A percentile compares a stretch with the other conserved stretches of the same genome.
Evolutionary conservation across 2,888 invertebrate species (phyloP).

Genomic region (Cryptocheilus praepositus): DNA sequence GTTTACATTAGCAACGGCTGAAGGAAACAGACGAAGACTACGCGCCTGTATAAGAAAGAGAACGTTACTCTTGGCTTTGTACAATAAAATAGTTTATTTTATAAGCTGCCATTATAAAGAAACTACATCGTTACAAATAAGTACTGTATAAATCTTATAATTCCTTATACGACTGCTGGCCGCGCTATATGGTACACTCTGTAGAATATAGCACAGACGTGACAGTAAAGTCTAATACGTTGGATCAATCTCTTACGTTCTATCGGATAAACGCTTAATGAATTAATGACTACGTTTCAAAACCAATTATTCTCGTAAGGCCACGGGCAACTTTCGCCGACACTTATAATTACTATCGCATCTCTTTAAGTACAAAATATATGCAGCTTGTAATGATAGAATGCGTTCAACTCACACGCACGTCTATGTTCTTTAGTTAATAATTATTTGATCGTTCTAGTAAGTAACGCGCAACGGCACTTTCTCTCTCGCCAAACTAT

Average conservation of each 20-base stretch:
- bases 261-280: conserved; percentile 23
- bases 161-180: conserved; percentile 9
- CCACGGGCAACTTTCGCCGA: too few species aligned
- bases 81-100: conserved; percentile 59
- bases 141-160: conserved; percentile 31
- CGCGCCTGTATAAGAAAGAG: conserved; percentile 13
- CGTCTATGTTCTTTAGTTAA: neutral
- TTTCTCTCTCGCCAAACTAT: too few species aligned
- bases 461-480: too few species aligned
- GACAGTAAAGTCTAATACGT: conserved; percentile 16
- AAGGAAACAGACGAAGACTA: conserved; percentile 28
- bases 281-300: conserved; percentile 28
- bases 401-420: too few species aligned
- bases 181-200: conserved; percentile 27
- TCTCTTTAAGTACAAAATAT: conserved; percentile 41
- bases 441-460: too few species aligned
- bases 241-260: conserved; percentile 21
- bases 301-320: conserved; percentile 1
- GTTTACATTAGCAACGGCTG: conserved; percentile 16
- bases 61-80: conserved; percentile 12
- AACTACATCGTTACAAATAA: conserved; percentile 46
- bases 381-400: neutral
- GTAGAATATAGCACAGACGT: too few species aligned
- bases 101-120: conserved; percentile 56
- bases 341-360: conserved; percentile 17